Evolutionary conservation across 2,888 invertebrate genomes (phyloP).

Genomic region (Trichogramma evanescens): DNA sequence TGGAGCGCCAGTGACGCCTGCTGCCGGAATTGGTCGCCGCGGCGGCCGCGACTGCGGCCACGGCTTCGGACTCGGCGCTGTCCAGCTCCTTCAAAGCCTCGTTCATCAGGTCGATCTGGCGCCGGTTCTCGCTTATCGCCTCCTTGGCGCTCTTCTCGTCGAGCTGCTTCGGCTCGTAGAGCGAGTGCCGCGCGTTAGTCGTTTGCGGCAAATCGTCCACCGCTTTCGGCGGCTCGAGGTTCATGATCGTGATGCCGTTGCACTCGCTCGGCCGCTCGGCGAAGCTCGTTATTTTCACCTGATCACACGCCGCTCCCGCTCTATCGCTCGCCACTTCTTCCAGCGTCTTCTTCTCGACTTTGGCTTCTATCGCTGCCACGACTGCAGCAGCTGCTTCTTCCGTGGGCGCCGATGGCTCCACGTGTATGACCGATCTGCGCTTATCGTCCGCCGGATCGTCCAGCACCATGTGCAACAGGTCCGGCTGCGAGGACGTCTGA

Average conservation of each 20-base stretch:
- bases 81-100: slow-evolving; percentile 45
- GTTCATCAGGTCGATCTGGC: slow-evolving; percentile 42
- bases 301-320: neutral
- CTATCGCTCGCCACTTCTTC: neutral
- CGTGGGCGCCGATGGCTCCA: neutral
- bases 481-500: slow-evolving; percentile 54
- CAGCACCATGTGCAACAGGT: slow-evolving; percentile 58
- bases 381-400: neutral
- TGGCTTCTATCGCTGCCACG: neutral
- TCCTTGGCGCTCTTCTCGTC: slow-evolving; percentile 45
- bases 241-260: slow-evolving; percentile 33
- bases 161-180: slow-evolving; percentile 23
- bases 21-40: neutral
- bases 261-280: slow-evolving; percentile 28
- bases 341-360: neutral
- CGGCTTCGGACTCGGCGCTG: slow-evolving; percentile 32
- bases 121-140: slow-evolving; percentile 42
- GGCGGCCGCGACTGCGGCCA: slow-evolving; percentile 16
- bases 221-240: slow-evolving; percentile 30
- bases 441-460: slow-evolving; percentile 40
- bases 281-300: slow-evolving; percentile 19
- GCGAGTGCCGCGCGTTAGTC: slow-evolving; percentile 19
- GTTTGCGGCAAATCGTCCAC: slow-evolving; percentile 22
- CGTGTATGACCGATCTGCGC: slow-evolving; percentile 2
- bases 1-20: slow-evolving; percentile 9